Conservation (phyloP, 2,888 invertebrate species). For the Chorisops tibialis region DNA sequence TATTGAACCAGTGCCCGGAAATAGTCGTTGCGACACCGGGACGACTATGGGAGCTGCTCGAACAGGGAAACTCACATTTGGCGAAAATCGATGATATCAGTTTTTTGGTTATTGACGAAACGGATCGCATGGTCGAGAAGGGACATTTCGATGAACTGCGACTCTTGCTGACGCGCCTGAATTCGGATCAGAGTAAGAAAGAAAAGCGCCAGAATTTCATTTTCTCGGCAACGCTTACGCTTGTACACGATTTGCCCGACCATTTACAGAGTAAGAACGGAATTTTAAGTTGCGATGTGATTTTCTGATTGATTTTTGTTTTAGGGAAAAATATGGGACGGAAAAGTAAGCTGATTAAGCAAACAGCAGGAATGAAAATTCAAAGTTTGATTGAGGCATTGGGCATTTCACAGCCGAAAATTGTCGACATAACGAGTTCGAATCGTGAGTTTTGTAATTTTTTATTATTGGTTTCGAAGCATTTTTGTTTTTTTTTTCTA, state of each 20-base stretch:
- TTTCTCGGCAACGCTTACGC: conserved; percentile 93
- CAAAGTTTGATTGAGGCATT: conserved; percentile 73
- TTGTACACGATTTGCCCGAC: conserved; percentile 81
- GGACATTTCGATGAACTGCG: conserved; percentile 93
- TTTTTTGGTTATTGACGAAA: conserved; percentile 94
- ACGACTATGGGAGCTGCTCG: conserved; percentile 89
- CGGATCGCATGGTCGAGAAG: conserved; percentile 95
- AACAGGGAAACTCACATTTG: conserved; percentile 73
- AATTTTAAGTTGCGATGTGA: conserved; percentile 19
- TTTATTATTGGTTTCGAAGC: not conserved
- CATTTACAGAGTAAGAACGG: conserved; percentile 68
- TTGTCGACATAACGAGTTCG: conserved; percentile 85
- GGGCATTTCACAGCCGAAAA: conserved; percentile 84
- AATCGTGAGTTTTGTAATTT: conserved; percentile 54
- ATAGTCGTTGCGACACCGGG: conserved; percentile 97
- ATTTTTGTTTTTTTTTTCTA: not conserved
- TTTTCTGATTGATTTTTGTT: not conserved
- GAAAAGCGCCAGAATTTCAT: conserved; percentile 84
- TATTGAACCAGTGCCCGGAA: conserved; percentile 80
- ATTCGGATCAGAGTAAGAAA: conserved; percentile 61
- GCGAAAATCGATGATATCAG: conserved; percentile 71
- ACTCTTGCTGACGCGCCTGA: conserved; percentile 74
- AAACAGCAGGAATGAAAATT: conserved; percentile 72
- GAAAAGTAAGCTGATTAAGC: conserved; percentile 56
- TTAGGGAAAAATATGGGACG: conserved; percentile 46